Conservation (phyloP, 2,797 vertebrate genomes). For the Ateles fusciceps region DNA sequence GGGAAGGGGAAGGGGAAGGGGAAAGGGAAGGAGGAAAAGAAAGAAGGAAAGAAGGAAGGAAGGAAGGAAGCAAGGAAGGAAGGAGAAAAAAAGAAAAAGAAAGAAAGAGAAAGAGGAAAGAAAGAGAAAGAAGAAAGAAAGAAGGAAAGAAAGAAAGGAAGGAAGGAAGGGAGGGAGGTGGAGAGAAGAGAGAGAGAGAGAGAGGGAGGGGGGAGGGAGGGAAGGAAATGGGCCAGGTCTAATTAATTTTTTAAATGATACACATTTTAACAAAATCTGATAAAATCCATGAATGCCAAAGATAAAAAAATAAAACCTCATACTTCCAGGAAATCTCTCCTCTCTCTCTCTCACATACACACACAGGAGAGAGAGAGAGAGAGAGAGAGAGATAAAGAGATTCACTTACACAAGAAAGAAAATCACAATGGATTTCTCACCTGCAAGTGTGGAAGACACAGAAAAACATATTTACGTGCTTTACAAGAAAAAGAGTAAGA, state of each 20-base stretch:
- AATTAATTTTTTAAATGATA: slow-evolving; percentile 1
- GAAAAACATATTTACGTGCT: not conserved
- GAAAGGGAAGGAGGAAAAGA: too few relatives aligned
- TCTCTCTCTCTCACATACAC: too few relatives aligned
- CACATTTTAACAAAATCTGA: slow-evolving; percentile 2
- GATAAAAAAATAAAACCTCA: not conserved
- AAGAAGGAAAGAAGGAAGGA: too few relatives aligned
- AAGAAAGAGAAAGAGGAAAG: rapidly evolving
- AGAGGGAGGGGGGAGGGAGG: rapidly evolving
- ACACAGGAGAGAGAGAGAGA: too few relatives aligned
- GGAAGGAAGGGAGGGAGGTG: too few relatives aligned
- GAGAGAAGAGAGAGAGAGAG: rapidly evolving
- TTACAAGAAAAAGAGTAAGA: not conserved
- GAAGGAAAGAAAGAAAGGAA: too few relatives aligned
- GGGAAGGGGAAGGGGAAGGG: too few relatives aligned
- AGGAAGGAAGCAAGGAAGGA: too few relatives aligned
- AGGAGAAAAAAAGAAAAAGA: too few relatives aligned
- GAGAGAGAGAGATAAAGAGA: too few relatives aligned
- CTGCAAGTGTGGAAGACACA: not conserved
- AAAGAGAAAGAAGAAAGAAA: rapidly evolving
- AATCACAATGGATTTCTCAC: not conserved
- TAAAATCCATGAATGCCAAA: not conserved
- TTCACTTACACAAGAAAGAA: not conserved
- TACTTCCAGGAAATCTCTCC: not conserved
- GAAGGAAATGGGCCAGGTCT: not conserved